Evolutionary conservation across 2,113 vertebrate species (phyloP).

Genomic region (Todiramphus saurophagus): DNA sequence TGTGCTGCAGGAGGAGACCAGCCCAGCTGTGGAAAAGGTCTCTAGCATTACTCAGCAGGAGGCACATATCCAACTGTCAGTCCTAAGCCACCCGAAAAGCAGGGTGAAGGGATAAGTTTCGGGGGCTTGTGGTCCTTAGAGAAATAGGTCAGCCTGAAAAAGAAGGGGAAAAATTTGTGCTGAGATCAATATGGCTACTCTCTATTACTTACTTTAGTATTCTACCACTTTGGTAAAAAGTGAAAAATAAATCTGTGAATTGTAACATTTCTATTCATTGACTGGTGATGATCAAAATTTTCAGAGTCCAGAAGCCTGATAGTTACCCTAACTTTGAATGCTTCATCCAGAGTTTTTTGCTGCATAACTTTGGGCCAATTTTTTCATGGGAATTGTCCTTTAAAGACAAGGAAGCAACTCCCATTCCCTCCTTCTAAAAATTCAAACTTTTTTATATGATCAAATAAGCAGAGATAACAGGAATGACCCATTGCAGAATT

Average conservation of each 20-base stretch:
- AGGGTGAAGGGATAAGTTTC: accelerated
- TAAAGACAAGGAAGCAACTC: background rate
- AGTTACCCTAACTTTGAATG: accelerated
- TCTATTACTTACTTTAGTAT: background rate
- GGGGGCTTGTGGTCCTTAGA: background rate
- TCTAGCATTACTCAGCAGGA: background rate
- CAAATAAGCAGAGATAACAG: background rate
- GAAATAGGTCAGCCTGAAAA: background rate
- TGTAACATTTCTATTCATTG: background rate
- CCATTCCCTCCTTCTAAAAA: background rate
- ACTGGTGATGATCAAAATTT: background rate
- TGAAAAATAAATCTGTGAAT: background rate
- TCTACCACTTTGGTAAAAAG: background rate
- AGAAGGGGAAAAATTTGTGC: accelerated
- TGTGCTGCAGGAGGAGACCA: background rate
- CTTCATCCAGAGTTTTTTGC: background rate
- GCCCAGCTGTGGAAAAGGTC: background rate
- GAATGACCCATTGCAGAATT: background rate
- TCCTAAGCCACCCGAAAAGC: background rate
- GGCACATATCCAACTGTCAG: accelerated
- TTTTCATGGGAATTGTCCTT: background rate
- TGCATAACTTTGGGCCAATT: background rate
- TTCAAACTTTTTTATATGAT: background rate
- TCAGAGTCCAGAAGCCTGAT: background rate
- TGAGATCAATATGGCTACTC: background rate